These are phyloP conservation scores for Temnothorax longispinosus DNA, from an alignment of 1,140 invertebrate species.

Conservation along the genomic window DNA sequence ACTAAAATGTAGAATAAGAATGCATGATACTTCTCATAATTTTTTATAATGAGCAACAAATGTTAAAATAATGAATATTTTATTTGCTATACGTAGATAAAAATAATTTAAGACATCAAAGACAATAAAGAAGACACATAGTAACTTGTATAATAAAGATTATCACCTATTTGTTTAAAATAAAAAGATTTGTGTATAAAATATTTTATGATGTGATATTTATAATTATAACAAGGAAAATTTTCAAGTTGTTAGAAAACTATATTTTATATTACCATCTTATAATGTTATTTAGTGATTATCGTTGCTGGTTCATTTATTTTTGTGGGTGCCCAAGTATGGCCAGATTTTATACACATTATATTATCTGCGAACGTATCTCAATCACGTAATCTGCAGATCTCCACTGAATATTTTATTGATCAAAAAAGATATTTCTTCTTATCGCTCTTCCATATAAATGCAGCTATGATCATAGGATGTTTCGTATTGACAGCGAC, in stretches of 20 bases:
- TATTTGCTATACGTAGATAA: too few species aligned
- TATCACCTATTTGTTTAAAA: too few species aligned
- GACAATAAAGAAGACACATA: too few species aligned
- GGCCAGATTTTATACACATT: not conserved
- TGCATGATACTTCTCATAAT: too few species aligned
- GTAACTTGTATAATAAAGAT: too few species aligned
- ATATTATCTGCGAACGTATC: not conserved
- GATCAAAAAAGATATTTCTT: constrained; percentile 19
- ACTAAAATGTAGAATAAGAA: too few species aligned
- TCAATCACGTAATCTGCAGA: not conserved
- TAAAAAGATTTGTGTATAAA: too few species aligned
- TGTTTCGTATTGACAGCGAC: not conserved
- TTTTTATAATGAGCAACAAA: too few species aligned
- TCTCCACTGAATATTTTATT: not conserved
- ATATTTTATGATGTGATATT: not conserved
- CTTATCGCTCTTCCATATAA: not conserved
- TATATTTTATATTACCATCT: not conserved
- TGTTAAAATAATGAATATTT: too few species aligned
- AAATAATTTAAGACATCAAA: too few species aligned
- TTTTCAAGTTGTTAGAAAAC: not conserved
- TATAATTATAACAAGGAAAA: not conserved
- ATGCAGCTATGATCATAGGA: not conserved
- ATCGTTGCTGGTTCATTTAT: fast-evolving
- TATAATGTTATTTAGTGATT: not conserved
- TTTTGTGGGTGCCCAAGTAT: not conserved